phyloP scores from a whole-genome alignment of 1,140 invertebrate species.

The Aplysia californica region DNA sequence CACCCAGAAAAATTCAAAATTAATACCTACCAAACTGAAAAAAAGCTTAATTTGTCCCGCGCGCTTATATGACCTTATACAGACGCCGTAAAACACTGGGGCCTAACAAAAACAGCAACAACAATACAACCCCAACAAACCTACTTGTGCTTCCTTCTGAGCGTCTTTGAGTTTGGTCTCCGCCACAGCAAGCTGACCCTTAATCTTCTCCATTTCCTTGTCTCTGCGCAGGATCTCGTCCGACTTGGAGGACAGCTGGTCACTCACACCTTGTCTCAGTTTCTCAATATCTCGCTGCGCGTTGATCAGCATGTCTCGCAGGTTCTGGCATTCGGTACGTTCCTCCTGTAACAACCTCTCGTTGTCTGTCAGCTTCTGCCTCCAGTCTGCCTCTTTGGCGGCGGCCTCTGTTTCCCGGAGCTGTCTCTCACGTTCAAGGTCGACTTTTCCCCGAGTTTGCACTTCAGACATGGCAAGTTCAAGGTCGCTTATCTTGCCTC shows the following conservation, averaged over 20 bases:
- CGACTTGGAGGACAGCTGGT: slow-evolving; percentile 46
- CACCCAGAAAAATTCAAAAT: too few relatives aligned
- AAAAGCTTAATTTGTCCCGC: too few relatives aligned
- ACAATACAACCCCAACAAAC: too few relatives aligned
- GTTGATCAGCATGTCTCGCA: slow-evolving; percentile 60
- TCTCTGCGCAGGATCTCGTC: slow-evolving; percentile 37
- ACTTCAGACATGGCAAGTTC: slow-evolving; percentile 43
- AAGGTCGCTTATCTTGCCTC: slow-evolving; percentile 38
- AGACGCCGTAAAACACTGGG: too few relatives aligned
- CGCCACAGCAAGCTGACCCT: slow-evolving; percentile 38
- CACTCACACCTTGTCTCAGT: slow-evolving; percentile 48
- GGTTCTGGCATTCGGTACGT: slow-evolving; percentile 56
- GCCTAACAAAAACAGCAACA: too few relatives aligned
- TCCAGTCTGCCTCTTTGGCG: slow-evolving; percentile 48
- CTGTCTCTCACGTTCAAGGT: neutral
- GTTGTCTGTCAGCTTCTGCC: slow-evolving; percentile 36
- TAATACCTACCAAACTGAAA: too few relatives aligned
- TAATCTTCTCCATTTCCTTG: slow-evolving; percentile 49
- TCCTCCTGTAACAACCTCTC: slow-evolving; percentile 56
- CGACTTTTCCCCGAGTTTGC: slow-evolving; percentile 28
- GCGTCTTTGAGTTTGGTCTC: slow-evolving; percentile 49
- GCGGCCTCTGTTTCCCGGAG: slow-evolving; percentile 38
- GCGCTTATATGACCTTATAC: too few relatives aligned
- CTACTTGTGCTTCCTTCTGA: slow-evolving; percentile 41
- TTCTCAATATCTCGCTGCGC: slow-evolving; percentile 63